phyloP scores from a whole-genome alignment of 1,140 invertebrate species.

The Dinoponera quadriceps region DNA sequence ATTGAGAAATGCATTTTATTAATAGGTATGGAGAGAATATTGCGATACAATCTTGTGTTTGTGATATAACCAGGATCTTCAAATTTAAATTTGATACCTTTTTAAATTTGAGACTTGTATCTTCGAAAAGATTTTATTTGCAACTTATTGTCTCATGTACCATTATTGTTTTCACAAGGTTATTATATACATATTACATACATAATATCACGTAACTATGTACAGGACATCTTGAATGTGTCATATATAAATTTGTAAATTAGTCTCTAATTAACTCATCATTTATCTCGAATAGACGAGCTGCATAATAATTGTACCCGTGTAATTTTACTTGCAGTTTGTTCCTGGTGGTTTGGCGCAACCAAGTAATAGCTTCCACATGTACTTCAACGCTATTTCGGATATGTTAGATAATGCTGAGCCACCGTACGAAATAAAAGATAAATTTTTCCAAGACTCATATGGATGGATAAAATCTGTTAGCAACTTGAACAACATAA shows the following conservation, averaged over 20 bases:
- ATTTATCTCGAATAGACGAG: slow-evolving; percentile 3
- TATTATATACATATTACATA: too few species aligned
- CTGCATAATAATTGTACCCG: slow-evolving; percentile 13
- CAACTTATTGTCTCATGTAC: too few species aligned
- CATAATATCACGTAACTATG: too few species aligned
- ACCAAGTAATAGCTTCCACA: slow-evolving; percentile 55
- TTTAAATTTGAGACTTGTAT: too few species aligned
- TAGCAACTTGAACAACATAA: slow-evolving; percentile 48
- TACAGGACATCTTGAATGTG: too few species aligned
- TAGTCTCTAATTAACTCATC: slow-evolving; percentile 19
- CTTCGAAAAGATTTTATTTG: too few species aligned
- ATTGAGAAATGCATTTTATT: too few species aligned
- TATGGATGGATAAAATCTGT: slow-evolving; percentile 64
- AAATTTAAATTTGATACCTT: too few species aligned
- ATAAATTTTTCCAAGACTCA: slow-evolving; percentile 25
- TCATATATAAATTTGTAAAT: background rate
- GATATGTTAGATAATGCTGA: slow-evolving; percentile 71
- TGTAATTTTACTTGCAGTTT: slow-evolving; percentile 58
- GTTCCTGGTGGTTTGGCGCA: background rate
- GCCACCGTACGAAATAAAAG: slow-evolving; percentile 30
- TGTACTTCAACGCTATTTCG: slow-evolving; percentile 70
- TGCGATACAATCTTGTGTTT: too few species aligned
- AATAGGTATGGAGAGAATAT: too few species aligned
- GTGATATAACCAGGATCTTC: too few species aligned
- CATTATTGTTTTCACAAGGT: too few species aligned